phyloP scores from a whole-genome alignment of 2,888 invertebrate genomes.

The Acleris holmiana region DNA sequence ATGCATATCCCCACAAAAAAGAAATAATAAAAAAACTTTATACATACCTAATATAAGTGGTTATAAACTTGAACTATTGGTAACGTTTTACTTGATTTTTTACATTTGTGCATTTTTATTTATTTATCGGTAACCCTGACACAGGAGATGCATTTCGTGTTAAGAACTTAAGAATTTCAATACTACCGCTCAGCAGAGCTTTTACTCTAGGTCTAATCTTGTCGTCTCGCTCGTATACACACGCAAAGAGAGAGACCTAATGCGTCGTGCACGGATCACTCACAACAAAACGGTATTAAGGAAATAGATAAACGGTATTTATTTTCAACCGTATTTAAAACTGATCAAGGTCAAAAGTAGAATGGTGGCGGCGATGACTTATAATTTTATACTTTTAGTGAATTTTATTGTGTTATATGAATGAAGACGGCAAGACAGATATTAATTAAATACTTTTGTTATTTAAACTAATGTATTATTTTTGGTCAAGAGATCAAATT shows the following conservation, averaged over 20 bases:
- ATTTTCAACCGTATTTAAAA: neutral
- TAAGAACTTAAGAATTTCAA: conserved; percentile 13
- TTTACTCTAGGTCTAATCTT: conserved; percentile 2
- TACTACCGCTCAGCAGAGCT: conserved; percentile 8
- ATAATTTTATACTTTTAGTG: neutral
- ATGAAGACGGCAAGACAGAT: conserved; percentile 8
- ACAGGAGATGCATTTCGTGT: conserved; percentile 9
- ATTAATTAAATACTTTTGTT: conserved; percentile 18
- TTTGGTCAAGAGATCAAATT: neutral
- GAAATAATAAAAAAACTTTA: no score
- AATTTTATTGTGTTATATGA: neutral
- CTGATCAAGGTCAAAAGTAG: neutral
- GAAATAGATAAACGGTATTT: neutral
- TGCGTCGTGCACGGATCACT: neutral
- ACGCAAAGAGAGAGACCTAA: neutral
- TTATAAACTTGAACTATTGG: no score
- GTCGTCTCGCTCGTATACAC: neutral
- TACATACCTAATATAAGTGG: no score
- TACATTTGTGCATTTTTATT: no score
- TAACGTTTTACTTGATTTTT: no score
- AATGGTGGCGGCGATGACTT: neutral
- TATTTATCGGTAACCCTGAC: neutral
- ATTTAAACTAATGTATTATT: neutral
- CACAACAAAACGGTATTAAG: neutral
- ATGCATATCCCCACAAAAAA: no score